Base-by-base conservation (phyloP, 2,888 invertebrate genomes). In the Mythimna lalbum region DNA sequence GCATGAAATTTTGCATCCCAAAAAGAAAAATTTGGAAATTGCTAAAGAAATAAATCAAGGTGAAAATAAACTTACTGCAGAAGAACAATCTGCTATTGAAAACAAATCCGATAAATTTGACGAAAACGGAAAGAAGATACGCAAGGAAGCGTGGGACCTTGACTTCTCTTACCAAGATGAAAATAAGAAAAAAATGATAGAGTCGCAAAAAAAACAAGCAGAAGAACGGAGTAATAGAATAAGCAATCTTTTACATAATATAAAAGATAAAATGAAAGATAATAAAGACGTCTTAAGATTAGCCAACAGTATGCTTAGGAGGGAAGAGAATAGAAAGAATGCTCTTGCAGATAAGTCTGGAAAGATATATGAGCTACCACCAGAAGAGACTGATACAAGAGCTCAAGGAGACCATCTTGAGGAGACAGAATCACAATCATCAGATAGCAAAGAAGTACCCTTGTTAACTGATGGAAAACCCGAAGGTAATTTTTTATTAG, bases 201-300 rank as follows among this genome's bases (percentile, higher is more conserved):
- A 92, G 14, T 87, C 85, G 2, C 88, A 91, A 72, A 82, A 89
- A 50, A 81, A 90, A 57, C 89, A 89, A 73, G 91, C 94, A 80
- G 55, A 85, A 31, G 91, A 93, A 63, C 83, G 93, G 62, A 93
- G 90, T 69, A 89, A 92, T 61, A 90, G 92, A 49, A 95, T 96
- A 43, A 90, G 93, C 68, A 86, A 85, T 69, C 90, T 96, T 23
- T 90, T 96, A n/a, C 84, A 84, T 60, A 91, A 93, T 65, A 95
- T 96, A 47, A 94, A 95, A 85, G 93, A 92, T 66, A 94, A 93
- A 75, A 95, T 95, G 95, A 95, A 93, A 70, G 94, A 94, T 78
- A 96, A 95, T 74, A 90, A 93, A 82, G 95, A 95, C 66, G 95
- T 96, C 6, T 82, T 94, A 50, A 87, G 90, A 68, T 80, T 95